Conservation (phyloP, 1,140 invertebrate species). For the Apis cerana region DNA sequence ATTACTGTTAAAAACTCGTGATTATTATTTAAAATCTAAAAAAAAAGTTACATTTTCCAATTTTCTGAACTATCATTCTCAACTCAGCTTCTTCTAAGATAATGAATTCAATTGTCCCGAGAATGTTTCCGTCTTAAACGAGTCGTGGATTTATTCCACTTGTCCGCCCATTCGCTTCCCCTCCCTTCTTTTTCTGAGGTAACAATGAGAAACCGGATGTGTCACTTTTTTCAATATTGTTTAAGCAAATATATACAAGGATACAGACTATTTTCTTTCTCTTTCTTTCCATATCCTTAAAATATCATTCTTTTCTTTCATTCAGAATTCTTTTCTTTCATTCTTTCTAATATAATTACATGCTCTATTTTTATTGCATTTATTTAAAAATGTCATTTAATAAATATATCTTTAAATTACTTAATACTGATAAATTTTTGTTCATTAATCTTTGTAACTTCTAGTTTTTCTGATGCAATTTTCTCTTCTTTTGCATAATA, state of each 20-base stretch:
- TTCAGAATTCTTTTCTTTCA: too few species aligned
- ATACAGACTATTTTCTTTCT: not conserved
- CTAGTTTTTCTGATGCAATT: not conserved
- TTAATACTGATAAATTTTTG: not conserved
- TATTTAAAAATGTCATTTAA: too few species aligned
- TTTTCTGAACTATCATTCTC: not conserved
- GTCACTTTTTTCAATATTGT: conserved; percentile 20
- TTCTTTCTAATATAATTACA: too few species aligned
- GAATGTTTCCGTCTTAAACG: conserved; percentile 56
- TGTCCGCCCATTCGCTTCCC: conserved; percentile 38
- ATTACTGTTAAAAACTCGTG: not conserved
- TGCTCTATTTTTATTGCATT: too few species aligned
- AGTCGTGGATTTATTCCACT: conserved; percentile 56
- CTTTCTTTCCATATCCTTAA: too few species aligned
- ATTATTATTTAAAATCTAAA: not conserved
- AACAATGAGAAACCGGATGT: conserved; percentile 51
- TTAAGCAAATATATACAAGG: not conserved
- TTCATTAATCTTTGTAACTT: not conserved
- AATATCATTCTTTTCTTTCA: too few species aligned
- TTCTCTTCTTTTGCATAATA: not conserved
- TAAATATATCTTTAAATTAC: too few species aligned
- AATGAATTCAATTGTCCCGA: conserved; percentile 62
- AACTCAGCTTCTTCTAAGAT: conserved; percentile 4
- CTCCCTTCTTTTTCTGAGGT: conserved; percentile 32
- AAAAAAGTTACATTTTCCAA: not conserved